Percentiles rank a stretch among this genome's conserved stretches.
phyloP scores from a whole-genome alignment of 2,113 vertebrate species.

The Pangasianodon hypophthalmus region DNA sequence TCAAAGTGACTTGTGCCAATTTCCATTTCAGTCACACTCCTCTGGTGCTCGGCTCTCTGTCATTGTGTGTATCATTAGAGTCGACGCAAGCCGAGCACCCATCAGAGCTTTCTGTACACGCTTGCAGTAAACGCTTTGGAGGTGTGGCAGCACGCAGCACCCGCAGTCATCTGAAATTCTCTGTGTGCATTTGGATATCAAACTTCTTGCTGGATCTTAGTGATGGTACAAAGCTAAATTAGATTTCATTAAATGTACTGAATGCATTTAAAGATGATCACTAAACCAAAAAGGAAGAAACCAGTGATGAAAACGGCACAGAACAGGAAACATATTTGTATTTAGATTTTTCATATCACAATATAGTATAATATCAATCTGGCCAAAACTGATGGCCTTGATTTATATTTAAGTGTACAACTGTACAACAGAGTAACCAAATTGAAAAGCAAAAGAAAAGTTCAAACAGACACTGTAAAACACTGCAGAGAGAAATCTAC shows the following conservation, averaged over 20 bases:
- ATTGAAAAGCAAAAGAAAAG: background rate
- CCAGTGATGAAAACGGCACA: background rate
- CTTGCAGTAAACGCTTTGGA: slow-evolving; percentile 27
- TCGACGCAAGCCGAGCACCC: background rate
- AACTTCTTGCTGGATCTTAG: background rate
- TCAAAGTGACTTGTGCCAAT: slow-evolving; percentile 42
- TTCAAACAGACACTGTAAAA: background rate
- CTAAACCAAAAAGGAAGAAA: background rate
- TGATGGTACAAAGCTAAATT: background rate
- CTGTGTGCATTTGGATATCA: slow-evolving; percentile 15
- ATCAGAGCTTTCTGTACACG: background rate
- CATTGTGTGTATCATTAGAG: slow-evolving; percentile 35
- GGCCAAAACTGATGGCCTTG: background rate
- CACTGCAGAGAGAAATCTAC: background rate
- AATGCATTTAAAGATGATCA: background rate
- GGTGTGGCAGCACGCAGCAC: background rate
- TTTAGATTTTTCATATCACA: background rate
- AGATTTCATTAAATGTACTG: background rate
- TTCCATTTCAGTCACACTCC: slow-evolving; percentile 53
- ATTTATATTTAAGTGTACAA: background rate
- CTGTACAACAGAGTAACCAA: background rate
- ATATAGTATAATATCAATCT: background rate
- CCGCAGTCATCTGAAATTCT: slow-evolving; percentile 8
- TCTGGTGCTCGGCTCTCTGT: slow-evolving; percentile 9
- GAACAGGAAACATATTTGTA: background rate